Evolutionary conservation across 1,140 invertebrate genomes (phyloP), one percentile per base, ranked within the genome.

Genomic region (Drosophila grimshawi): DNA sequence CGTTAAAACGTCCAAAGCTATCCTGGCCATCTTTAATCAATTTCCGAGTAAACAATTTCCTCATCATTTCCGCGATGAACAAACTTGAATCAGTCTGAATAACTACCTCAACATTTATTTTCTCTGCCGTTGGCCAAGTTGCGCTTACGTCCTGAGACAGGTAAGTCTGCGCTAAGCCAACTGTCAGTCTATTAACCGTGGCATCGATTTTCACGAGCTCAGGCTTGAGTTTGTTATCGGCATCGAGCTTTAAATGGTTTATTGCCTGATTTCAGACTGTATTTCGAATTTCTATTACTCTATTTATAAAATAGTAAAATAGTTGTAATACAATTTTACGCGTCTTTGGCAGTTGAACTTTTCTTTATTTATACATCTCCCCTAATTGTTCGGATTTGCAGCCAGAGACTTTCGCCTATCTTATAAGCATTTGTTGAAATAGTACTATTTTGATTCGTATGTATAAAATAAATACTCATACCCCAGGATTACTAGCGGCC

Each of bases 11-110:
- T 60, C 46, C 62, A 74, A 56, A 70, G 75, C 39, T 61, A 66
- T 69, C 63, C 69, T 45, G 81, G 75, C 74, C 81, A 86, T 86
- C 81, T 86, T 81, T 86, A 86, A 86, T 86, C 78, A 86, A 86
- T 86, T 86, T 86, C 35, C 56, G 46, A 52, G 57, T 30, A 81
- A 60, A 81, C 82, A 86, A 86, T 86, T 86, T 86, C 78, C 78
- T 79, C 60, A 69, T 81, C 70, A 86, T 86, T 86, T 86, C 82
- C 81, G 78, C 52, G 48, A 52, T 55, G 65, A 37, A 64, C 67
- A 69, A 78, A 55, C 74, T 75, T 70, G 81, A 74, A 77, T 81
- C 76, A 80, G 69, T 52, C 37, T 37, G 5, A 19, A 35, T 48
- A 33, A 33, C n/a, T 29, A 29, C 6, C 45, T 4, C 2, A 41